Percentiles rank a stretch among this genome's conserved stretches.
These are phyloP conservation scores for Antitype chi DNA, from an alignment of 2,888 invertebrate species.

Conservation along the genomic window DNA sequence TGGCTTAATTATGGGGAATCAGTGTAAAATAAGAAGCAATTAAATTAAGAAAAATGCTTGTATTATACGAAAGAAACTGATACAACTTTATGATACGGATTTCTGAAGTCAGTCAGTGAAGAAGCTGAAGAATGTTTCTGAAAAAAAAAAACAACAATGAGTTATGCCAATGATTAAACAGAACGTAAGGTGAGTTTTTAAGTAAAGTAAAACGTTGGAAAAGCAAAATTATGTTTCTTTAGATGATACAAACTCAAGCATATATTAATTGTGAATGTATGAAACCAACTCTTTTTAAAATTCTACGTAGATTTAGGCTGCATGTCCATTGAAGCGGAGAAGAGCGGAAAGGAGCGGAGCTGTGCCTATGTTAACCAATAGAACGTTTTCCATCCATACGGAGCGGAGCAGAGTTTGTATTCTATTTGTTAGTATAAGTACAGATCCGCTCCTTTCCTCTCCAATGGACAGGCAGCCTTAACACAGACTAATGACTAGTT, in stretches of 20 bases:
- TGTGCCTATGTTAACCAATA: too few relatives aligned
- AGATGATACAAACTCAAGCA: neutral
- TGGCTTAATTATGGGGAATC: too few relatives aligned
- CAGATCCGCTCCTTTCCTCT: too few relatives aligned
- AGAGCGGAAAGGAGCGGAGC: too few relatives aligned
- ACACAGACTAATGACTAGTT: neutral
- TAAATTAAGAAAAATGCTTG: neutral
- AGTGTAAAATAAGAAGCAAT: neutral
- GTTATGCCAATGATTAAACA: neutral
- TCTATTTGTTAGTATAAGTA: too few relatives aligned
- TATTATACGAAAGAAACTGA: neutral
- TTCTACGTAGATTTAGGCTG: neutral
- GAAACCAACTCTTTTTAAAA: neutral
- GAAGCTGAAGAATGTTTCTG: neutral
- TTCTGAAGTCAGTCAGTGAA: neutral
- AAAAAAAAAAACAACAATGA: neutral
- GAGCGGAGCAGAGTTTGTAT: too few relatives aligned
- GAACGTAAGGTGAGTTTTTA: neutral
- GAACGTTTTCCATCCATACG: too few relatives aligned
- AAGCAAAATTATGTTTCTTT: neutral
- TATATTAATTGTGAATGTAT: neutral
- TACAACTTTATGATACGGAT: neutral
- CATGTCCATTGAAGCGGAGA: too few relatives aligned
- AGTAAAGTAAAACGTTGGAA: neutral
- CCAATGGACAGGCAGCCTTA: too few relatives aligned